Evolutionary conservation across 2,113 vertebrate species (phyloP).

Genomic region (Hypocryptadius cinnamomeus): DNA sequence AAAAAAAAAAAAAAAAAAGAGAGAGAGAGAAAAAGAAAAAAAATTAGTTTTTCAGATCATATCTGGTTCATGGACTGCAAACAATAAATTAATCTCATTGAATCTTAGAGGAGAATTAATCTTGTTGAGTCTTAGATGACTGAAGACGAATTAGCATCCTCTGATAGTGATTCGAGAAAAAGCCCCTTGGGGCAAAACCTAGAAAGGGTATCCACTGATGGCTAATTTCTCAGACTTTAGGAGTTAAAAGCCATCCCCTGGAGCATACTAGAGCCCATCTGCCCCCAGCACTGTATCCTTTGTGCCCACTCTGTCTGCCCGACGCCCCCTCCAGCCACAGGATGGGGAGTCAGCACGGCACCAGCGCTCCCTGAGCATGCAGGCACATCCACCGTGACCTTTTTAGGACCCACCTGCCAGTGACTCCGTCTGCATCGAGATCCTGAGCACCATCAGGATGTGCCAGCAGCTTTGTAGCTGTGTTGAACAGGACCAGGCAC

Average conservation of each 20-base stretch:
- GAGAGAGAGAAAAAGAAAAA: background rate
- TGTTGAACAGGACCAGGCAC: background rate
- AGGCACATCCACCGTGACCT: background rate
- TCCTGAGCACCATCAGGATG: fast-evolving
- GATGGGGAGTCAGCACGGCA: background rate
- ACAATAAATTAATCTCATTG: background rate
- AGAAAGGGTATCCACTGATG: background rate
- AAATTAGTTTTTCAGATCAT: background rate
- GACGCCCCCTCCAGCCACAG: fast-evolving
- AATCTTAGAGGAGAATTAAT: background rate
- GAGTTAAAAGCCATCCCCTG: background rate
- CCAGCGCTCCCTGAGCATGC: background rate
- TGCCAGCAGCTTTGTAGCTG: fast-evolving
- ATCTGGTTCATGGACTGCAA: background rate
- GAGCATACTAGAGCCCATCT: background rate
- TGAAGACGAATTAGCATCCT: background rate
- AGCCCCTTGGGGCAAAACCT: background rate
- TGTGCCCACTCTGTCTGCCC: background rate
- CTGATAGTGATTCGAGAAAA: background rate
- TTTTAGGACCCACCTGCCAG: background rate
- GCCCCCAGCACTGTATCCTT: fast-evolving
- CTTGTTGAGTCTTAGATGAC: background rate
- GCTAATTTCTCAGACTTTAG: background rate
- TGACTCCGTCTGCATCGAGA: fast-evolving
- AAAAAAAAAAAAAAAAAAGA: background rate